A percentile compares a stretch with the other conserved stretches of the same genome.
Evolutionary conservation across 2,113 vertebrate genomes (phyloP).

Genomic region (Hippocampus mohnikei): DNA sequence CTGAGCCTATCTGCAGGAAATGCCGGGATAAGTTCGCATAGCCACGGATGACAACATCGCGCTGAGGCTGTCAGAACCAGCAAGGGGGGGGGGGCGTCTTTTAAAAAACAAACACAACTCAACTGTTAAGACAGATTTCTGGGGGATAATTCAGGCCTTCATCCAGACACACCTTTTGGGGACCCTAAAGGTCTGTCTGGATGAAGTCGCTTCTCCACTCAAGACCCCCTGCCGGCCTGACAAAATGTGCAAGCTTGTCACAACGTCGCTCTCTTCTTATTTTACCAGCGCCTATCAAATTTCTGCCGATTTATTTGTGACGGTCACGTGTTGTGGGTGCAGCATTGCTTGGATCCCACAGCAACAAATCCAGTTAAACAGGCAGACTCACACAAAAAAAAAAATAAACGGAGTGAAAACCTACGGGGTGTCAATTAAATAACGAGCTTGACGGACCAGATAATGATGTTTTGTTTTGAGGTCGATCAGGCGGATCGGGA

Average conservation of each 20-base stretch:
- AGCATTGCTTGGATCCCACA: background rate
- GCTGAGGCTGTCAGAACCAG: too few relatives aligned
- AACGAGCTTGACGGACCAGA: conserved; percentile 51
- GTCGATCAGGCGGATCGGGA: conserved; percentile 53
- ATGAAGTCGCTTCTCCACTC: too few relatives aligned
- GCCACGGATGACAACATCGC: background rate
- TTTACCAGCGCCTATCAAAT: background rate
- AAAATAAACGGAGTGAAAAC: background rate
- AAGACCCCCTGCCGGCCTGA: background rate
- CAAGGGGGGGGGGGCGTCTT: background rate
- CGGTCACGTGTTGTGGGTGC: background rate
- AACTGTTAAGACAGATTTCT: too few relatives aligned
- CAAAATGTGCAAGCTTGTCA: background rate
- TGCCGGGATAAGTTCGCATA: background rate
- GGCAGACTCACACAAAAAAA: background rate
- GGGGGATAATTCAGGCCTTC: too few relatives aligned
- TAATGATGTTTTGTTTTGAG: conserved; percentile 51
- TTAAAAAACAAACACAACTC: too few relatives aligned
- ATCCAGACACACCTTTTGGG: too few relatives aligned
- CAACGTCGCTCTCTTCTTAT: background rate
- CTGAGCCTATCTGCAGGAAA: conserved; percentile 2
- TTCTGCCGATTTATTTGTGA: background rate
- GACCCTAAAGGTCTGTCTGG: too few relatives aligned
- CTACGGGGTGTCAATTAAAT: background rate
- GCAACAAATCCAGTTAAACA: background rate